A percentile compares a stretch with the other conserved stretches of the same genome.
Conservation (phyloP, 2,888 invertebrate genomes). For the Anorthoa munda region DNA sequence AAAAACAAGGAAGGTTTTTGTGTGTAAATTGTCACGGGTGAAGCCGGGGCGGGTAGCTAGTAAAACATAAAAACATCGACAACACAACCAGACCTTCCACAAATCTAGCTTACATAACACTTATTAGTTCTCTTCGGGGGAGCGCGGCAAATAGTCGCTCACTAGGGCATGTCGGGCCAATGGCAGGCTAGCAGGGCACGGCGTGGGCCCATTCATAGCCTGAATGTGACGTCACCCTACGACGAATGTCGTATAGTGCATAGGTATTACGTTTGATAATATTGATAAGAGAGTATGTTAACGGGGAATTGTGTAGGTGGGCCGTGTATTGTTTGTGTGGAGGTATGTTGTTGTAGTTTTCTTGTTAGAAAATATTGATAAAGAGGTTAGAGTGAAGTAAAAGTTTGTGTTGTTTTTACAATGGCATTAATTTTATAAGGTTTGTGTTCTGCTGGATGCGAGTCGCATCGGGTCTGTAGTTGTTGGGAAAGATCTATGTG, state of each 20-base stretch:
- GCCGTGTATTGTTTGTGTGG: not conserved
- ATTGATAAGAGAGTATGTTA: conserved; percentile 31
- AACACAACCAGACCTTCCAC: not conserved
- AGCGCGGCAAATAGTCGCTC: conserved; percentile 24
- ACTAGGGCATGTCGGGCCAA: conserved; percentile 4
- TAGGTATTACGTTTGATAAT: conserved; percentile 19
- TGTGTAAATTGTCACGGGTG: too few relatives aligned
- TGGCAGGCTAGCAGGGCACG: not conserved
- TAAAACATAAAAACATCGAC: not conserved
- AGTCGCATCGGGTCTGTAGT: too few relatives aligned
- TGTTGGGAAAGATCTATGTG: too few relatives aligned
- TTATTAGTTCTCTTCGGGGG: conserved; percentile 2
- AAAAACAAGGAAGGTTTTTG: too few relatives aligned
- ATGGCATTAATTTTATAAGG: not conserved
- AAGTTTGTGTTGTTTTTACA: not conserved
- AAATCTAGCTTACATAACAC: conserved; percentile 16
- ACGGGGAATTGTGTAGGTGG: conserved; percentile 17
- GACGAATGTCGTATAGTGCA: conserved; percentile 35
- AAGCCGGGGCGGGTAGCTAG: too few relatives aligned
- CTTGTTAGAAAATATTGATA: not conserved
- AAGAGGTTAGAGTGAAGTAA: not conserved
- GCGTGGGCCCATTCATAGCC: conserved; percentile 43
- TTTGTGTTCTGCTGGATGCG: not conserved
- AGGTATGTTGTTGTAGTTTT: not conserved
- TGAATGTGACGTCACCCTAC: conserved; percentile 41